phyloP scores from a whole-genome alignment of 2,888 invertebrate species.

The Mallateleia sp. region DNA sequence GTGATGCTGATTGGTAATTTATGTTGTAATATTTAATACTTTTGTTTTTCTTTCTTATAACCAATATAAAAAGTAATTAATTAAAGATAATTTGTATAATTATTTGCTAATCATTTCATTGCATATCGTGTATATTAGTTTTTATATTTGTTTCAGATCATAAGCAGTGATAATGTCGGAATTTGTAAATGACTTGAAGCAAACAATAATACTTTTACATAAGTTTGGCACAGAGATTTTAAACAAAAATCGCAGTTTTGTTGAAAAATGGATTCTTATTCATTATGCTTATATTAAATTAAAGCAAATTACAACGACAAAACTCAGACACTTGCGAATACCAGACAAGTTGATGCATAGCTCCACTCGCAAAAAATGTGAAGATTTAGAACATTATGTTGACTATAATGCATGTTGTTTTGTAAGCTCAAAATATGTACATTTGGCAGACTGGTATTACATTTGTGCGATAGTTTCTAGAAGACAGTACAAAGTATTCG shows the following conservation, averaged over 20 bases:
- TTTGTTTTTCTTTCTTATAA: no score
- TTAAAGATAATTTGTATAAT: no score
- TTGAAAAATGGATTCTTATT: slow-evolving; percentile 39
- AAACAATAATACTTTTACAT: slow-evolving; percentile 32
- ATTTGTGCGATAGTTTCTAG: slow-evolving; percentile 35
- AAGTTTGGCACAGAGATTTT: slow-evolving; percentile 15
- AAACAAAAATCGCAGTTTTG: slow-evolving; percentile 43
- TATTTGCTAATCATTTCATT: no score
- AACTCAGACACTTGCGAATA: slow-evolving; percentile 2
- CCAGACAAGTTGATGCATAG: slow-evolving; percentile 32
- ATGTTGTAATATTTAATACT: no score
- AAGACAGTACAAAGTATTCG: slow-evolving; percentile 85
- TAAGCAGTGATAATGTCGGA: slow-evolving; percentile 11
- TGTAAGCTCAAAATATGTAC: slow-evolving; percentile 7
- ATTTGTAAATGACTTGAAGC: background rate
- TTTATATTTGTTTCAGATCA: no score
- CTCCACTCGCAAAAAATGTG: background rate
- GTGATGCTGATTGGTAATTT: no score
- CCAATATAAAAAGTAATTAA: no score
- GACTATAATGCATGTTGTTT: slow-evolving; percentile 43
- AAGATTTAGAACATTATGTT: slow-evolving; percentile 35
- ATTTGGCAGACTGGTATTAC: slow-evolving; percentile 38
- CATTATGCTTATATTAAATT: slow-evolving; percentile 29
- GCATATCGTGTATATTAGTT: no score
- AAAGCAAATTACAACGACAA: slow-evolving; percentile 22